phyloP scores from a whole-genome alignment of 2,888 invertebrate genomes.

The Tenthredo mesomela region DNA sequence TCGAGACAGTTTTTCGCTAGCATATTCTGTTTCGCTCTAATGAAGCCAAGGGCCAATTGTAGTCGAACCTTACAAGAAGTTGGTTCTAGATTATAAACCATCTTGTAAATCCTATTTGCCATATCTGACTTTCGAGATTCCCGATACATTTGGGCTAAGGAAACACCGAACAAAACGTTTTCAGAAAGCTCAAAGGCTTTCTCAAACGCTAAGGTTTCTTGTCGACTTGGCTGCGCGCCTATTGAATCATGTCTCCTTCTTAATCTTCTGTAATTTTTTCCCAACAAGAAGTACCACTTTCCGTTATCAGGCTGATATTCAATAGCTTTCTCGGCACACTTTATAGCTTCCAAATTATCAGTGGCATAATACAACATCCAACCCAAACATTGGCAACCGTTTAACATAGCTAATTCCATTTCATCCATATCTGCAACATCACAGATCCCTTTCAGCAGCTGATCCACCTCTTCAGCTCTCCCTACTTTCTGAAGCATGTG shows the following conservation, averaged over 20 bases:
- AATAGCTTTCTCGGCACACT: slow-evolving; percentile 14
- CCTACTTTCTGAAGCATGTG: neutral
- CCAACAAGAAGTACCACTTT: slow-evolving; percentile 37
- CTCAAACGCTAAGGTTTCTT: slow-evolving; percentile 15
- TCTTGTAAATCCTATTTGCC: neutral
- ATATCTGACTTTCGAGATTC: neutral
- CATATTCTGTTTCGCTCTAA: neutral
- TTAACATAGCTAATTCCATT: slow-evolving; percentile 20
- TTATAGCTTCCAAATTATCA: slow-evolving; percentile 9
- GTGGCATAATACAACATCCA: slow-evolving; percentile 13
- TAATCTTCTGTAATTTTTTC: slow-evolving; percentile 21
- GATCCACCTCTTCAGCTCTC: neutral
- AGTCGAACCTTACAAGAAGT: slow-evolving; percentile 10
- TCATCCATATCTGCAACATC: neutral
- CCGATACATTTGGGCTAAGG: slow-evolving; percentile 32
- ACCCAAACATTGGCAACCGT: neutral
- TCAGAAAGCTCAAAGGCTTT: neutral
- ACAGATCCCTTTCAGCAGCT: neutral
- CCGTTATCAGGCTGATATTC: slow-evolving; percentile 27
- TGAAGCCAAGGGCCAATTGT: slow-evolving; percentile 39
- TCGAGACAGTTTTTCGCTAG: slow-evolving; percentile 30
- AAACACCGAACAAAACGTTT: slow-evolving; percentile 33
- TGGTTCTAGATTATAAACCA: neutral
- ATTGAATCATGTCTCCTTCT: slow-evolving; percentile 17
- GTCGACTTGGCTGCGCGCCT: neutral